phyloP scores from a whole-genome alignment of 1,140 invertebrate genomes.

The Bombus huntii region DNA sequence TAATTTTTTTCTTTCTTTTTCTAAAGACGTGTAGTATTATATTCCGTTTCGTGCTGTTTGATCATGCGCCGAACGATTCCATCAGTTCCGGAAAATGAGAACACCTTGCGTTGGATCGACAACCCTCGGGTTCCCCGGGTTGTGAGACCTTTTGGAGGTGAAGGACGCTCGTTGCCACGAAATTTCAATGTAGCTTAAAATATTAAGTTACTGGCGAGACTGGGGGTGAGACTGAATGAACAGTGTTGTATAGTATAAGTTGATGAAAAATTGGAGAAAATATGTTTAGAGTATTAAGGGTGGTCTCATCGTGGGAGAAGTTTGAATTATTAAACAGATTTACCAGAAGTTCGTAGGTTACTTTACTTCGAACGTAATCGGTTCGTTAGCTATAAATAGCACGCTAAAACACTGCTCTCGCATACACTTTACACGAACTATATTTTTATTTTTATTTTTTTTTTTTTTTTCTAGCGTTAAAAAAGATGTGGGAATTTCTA shows the following conservation, averaged over 20 bases:
- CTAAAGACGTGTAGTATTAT: neutral
- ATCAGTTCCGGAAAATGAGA: slow-evolving; percentile 59
- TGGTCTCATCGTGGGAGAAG: neutral
- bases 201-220: neutral
- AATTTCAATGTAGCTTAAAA: slow-evolving; percentile 30
- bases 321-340: neutral
- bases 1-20: neutral
- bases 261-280: too few species aligned
- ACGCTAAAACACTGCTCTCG: neutral
- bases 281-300: neutral
- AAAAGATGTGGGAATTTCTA: too few species aligned
- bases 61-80: slow-evolving; percentile 36
- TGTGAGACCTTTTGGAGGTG: slow-evolving; percentile 53
- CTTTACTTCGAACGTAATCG: neutral
- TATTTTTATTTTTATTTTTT: neutral
- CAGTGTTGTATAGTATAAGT: neutral
- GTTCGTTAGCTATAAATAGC: slow-evolving; percentile 28
- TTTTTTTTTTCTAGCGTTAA: neutral
- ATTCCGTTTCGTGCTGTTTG: neutral
- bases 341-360: neutral
- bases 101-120: slow-evolving; percentile 61
- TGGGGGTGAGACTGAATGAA: neutral
- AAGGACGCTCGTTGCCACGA: slow-evolving; percentile 45
- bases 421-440: neutral
- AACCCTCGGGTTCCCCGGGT: slow-evolving; percentile 56